Conservation (phyloP, 2,888 invertebrate species). For the Chrysolina oricalcia region DNA sequence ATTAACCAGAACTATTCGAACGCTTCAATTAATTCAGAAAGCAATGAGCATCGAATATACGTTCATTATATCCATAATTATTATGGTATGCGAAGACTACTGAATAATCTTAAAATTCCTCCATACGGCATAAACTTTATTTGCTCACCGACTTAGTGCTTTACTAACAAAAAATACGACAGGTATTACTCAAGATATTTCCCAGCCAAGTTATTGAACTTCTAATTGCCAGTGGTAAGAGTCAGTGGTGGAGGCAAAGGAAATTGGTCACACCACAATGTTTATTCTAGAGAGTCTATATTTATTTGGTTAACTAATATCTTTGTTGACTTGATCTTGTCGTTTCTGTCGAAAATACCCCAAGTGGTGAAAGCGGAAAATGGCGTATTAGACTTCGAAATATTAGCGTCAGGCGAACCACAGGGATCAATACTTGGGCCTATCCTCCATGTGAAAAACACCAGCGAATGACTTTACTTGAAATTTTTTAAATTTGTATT, state of each 20-base stretch:
- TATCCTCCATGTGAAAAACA: no score
- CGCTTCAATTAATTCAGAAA: constrained; percentile 10
- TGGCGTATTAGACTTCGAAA: no score
- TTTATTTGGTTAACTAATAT: neutral
- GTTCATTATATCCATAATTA: constrained; percentile 26
- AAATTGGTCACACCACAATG: neutral
- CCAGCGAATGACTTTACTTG: no score
- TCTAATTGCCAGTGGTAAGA: neutral
- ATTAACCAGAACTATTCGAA: constrained; percentile 2
- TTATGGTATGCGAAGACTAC: neutral
- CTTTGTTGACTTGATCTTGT: neutral
- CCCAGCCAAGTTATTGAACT: constrained; percentile 26
- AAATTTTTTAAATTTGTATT: no score
- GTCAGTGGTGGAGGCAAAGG: neutral
- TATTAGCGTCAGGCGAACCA: no score
- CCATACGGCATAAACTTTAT: constrained; percentile 21
- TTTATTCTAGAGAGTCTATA: neutral
- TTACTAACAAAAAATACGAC: constrained; percentile 18
- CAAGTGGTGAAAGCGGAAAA: no score
- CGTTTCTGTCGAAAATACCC: neutral
- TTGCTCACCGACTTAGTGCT: constrained; percentile 27
- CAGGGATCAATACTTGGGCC: no score
- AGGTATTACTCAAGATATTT: constrained; percentile 26
- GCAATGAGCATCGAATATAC: constrained; percentile 23
- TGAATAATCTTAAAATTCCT: constrained; percentile 24